phyloP scores from a whole-genome alignment of 2,888 invertebrate species.

The Drepana falcataria region DNA sequence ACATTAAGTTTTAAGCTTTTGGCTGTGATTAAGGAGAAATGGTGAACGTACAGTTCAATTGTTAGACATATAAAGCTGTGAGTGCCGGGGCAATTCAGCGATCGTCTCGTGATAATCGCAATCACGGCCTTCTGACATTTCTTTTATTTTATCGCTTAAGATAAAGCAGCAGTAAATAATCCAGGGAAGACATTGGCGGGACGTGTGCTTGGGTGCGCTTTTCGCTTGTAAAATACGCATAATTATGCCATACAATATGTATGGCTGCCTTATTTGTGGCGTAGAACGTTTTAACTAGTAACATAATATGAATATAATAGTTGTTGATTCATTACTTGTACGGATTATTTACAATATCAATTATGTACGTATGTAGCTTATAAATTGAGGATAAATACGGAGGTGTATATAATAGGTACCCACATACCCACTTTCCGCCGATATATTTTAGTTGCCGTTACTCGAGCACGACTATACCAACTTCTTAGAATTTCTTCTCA shows the following conservation, averaged over 20 bases:
- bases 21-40: slow-evolving; percentile 14
- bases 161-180: slow-evolving; percentile 75
- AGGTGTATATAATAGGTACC: too few species aligned
- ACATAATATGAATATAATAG: too few species aligned
- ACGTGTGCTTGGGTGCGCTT: slow-evolving; percentile 65
- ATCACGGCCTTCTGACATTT: slow-evolving; percentile 68
- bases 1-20: not conserved
- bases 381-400: too few species aligned
- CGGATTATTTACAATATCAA: too few species aligned
- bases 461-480: too few species aligned
- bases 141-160: slow-evolving; percentile 74
- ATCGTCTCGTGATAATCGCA: slow-evolving; percentile 71
- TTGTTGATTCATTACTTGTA: too few species aligned
- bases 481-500: too few species aligned
- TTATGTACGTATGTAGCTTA: too few species aligned
- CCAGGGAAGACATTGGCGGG: slow-evolving; percentile 52
- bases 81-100: slow-evolving; percentile 55
- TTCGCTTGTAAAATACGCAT: slow-evolving; percentile 50
- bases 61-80: slow-evolving; percentile 13
- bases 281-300: not conserved
- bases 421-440: too few species aligned
- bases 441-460: too few species aligned
- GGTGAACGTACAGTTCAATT: slow-evolving; percentile 16
- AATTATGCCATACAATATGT: slow-evolving; percentile 60
- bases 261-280: slow-evolving; percentile 50